Base-by-base conservation (phyloP, 37 sponge, comb jelly and placozoan genomes). In the Crambe crambe region DNA sequence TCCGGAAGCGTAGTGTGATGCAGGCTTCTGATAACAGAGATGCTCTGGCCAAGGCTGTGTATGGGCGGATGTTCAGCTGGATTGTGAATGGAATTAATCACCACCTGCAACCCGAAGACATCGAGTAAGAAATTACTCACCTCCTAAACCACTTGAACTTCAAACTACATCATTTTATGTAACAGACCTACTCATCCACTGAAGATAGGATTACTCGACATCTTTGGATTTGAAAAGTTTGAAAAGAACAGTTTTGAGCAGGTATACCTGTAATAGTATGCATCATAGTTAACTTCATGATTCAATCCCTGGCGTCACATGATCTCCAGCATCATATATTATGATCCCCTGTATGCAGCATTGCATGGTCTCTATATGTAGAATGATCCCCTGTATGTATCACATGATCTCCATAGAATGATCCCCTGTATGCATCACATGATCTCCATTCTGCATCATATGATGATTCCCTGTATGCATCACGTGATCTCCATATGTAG, bases 161-260 rank as follows among this genome's bases (percentile, higher is more conserved):
- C 12, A 47, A 15, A 12, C 12, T 8, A 62, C 15, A 30, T 75
- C 76, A 56, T 41, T 23, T 35, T 58, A 21, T 65, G 23, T 18
- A 75, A 82, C 56, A 92, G 79, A 44, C 29, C 59, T n/a, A 58
- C 56, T 1, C 42, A 44, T 37, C 30, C n/a, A 0, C 23, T 43
- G 2, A 75, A 36, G 70, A 37, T 66, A 54, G 92, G 95, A 4
- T 79, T 94, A 47, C 75, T 94, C 67, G 95, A 94, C 71, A 94
- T 94, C 31, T 94, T 91, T 91, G 95, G 95, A 2, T 94, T 94
- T 91, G 95, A 94, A 80, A 82, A 87, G 20, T 94, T 94, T 74
- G 89, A 94, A 5, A 76, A 67, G 29, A 94, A 94, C 79, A 77
- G 82, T 26, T 94, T 89, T 80, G 95, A 94, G 56, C 95, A 94